Conservation (phyloP, 1,140 invertebrate species). For the Drosophila burlai region DNA sequence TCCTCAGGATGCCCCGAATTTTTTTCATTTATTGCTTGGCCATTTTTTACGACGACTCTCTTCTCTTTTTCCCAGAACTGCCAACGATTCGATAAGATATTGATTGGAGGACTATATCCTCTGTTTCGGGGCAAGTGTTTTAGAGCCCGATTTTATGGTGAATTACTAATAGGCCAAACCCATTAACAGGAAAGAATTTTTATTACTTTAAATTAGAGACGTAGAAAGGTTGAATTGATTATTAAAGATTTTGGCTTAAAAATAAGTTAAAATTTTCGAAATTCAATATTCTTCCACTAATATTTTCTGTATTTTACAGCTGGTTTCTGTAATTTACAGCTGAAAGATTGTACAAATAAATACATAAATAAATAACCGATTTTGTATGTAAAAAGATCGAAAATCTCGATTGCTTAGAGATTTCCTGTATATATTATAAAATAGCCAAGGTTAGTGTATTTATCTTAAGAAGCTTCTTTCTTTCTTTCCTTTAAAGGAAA, state of each 20-base stretch:
- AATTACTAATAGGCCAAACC: conserved; percentile 14
- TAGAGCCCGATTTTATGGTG: neutral
- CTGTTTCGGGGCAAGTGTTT: neutral
- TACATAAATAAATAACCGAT: too few species aligned
- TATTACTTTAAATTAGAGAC: neutral
- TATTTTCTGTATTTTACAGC: too few species aligned
- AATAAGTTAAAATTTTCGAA: neutral
- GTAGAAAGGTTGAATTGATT: neutral
- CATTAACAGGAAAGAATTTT: conserved; percentile 3
- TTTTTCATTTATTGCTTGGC: conserved; percentile 1
- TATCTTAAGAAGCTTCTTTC: too few species aligned
- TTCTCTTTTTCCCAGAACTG: conserved; percentile 13
- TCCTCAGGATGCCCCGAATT: conserved; percentile 59
- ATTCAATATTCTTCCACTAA: neutral
- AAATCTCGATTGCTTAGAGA: too few species aligned
- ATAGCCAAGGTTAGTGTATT: too few species aligned
- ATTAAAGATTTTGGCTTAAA: neutral
- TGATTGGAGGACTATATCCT: conserved; percentile 1
- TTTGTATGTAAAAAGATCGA: too few species aligned
- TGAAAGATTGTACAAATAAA: too few species aligned
- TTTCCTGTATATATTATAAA: too few species aligned
- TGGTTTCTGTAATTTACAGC: too few species aligned
- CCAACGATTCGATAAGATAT: conserved; percentile 22
- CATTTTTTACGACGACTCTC: neutral
- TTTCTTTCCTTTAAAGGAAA: too few species aligned